Evolutionary conservation across 1,140 invertebrate species (phyloP).

Genomic region (Aphelenchoides besseyi): DNA sequence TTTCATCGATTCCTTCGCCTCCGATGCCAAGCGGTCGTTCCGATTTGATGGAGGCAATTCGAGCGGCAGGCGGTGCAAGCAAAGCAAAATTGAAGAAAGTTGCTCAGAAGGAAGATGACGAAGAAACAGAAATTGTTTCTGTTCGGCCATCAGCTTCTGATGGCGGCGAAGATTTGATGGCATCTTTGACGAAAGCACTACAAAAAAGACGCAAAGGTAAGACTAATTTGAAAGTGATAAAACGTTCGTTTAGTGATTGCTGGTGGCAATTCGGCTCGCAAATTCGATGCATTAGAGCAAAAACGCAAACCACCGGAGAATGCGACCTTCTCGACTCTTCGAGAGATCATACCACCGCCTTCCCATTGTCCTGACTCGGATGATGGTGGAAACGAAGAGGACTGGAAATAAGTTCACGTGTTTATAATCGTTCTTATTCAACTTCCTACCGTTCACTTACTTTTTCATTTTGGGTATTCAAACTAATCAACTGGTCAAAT

Average conservation of each 20-base stretch:
- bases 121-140: neutral
- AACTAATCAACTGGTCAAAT: conserved; percentile 2
- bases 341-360: conserved; percentile 12
- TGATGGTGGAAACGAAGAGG: conserved; percentile 17
- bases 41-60: conserved; percentile 41
- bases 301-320: neutral
- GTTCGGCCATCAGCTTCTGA: neutral
- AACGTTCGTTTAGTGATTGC: neutral
- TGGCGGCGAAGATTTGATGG: conserved; percentile 37
- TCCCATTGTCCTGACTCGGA: conserved; percentile 22
- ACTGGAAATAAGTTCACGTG: conserved; percentile 25
- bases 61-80: conserved; percentile 36
- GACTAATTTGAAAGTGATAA: neutral
- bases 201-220: conserved; percentile 38
- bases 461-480: too few relatives aligned
- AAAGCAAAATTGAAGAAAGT: conserved; percentile 38
- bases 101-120: neutral
- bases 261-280: neutral
- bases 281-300: conserved; percentile 17
- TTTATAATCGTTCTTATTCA: too few relatives aligned
- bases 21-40: conserved; percentile 24
- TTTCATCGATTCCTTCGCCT: conserved; percentile 15
- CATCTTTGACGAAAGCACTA: conserved; percentile 37
- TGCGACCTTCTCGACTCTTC: neutral
- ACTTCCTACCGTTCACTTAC: too few relatives aligned